Base-by-base conservation (phyloP, 92 coral and sea anemone genomes). In the Paragorgia papillata region DNA sequence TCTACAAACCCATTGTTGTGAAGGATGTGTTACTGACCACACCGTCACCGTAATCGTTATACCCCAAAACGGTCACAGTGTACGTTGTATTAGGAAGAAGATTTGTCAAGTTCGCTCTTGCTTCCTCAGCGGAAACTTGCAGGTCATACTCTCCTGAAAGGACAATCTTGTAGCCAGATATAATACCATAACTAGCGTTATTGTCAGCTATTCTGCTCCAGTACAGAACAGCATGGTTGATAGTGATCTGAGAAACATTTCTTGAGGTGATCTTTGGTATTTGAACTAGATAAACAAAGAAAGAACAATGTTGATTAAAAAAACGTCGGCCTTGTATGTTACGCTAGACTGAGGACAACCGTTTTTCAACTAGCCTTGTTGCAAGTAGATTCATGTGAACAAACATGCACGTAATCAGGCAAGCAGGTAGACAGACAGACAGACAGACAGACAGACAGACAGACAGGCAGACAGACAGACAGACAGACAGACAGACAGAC, bases 21-120 rank as follows among this genome's bases (percentile, higher is more conserved):
- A 63, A 63, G 7, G 28, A n/a, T 22, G 17, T 19, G n/a, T 63
- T 49, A 15, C 69, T 63, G 4, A 6, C 25, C 20, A 37, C 25
- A 17, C 69, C 69, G 8, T 63, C 69, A 32, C 69, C 69, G 34
- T 63, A 63, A 12, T 15, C 33, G 27, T 63, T 63, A 14, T 32
- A 63, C 10, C 27, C 69, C 1, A 32, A 12, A 25, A 63, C 44
- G 0, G 69, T 63, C 4, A 63, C 26, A 37, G 32, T 63, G 46
- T 63, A 63, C 40, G 6, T 34, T 9, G 49, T 63, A 6, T 44
- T 44, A 5, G 48, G 22, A 24, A n/a, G 24, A 34, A 63, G 69
- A 63, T 63, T 10, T 9, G 4, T 21, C 2, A 63, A 24, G 9
- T 32, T 49, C 20, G 4, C n/a, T 0, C 2, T 15, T n/a, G 49